Evolutionary conservation across 2,797 vertebrate genomes (phyloP), one percentile per base, ranked within the genome.

Genomic region (Pangasius krempfi): DNA sequence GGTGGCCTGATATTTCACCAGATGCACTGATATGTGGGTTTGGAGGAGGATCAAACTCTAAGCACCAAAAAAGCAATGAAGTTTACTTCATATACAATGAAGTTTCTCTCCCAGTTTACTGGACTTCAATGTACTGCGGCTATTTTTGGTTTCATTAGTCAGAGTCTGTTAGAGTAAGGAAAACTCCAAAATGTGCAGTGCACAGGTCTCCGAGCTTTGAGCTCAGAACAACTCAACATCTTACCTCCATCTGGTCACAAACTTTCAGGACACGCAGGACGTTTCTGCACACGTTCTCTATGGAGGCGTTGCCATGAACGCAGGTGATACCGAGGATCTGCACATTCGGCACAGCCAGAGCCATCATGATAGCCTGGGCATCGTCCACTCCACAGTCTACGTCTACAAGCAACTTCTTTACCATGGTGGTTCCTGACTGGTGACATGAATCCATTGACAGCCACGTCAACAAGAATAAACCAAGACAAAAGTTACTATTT

Each of bases 211-310:
- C 0, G 9, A 14, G 10, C 13, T 75, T 75, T 84, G 27, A 20
- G 14, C 6, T 54, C 10, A 56, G 5, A 79, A 78, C n/a, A 20
- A 50, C 40, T 33, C 40, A 22, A 68, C 56, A 44, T 52, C 50
- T 47, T 92, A 97, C 95, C 94, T 97, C 94, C 0, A 94, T 92
- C 84, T 66, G 93, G 0, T 91, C 68, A 86, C 96, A 96, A 40
- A 86, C 92, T 52, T 96, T 92, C 56, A 97, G 93, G 27, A 96
- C 93, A 0, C 96, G 94, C 75, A 97, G 93, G 2, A 91, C 88
- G 86, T 97, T 97, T 89, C 92, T 96, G 86, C 95, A 96, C 88
- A 97, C 96, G 0, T 97, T 96, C 37, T 97, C 95, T 86, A 96
- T 85, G 0, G 82, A 25, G 30, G 95, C 95, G 93, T 97, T 97